A percentile compares a stretch with the other conserved stretches of the same genome.
Conservation (phyloP, 2,797 vertebrate species). For the Emydoidea blandingii region DNA sequence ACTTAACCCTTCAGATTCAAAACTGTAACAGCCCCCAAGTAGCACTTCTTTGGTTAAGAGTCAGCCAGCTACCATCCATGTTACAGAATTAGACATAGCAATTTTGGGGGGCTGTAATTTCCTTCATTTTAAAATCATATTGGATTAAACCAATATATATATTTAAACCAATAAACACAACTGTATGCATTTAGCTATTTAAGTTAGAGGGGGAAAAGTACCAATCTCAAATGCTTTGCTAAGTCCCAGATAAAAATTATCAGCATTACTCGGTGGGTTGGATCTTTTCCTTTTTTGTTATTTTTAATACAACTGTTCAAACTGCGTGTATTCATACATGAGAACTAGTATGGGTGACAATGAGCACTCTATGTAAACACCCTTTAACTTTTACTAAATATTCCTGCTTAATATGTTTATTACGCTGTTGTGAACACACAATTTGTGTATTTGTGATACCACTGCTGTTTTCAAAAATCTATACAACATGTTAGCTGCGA, state of each 20-base stretch:
- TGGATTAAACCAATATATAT: not conserved
- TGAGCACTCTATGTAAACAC: not conserved
- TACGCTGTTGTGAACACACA: not conserved
- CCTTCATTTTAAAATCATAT: not conserved
- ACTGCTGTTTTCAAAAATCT: constrained; percentile 8
- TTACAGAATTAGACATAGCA: not conserved
- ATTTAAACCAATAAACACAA: not conserved
- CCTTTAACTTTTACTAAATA: not conserved
- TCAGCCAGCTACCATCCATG: not conserved
- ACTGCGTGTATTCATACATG: not conserved
- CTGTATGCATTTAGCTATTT: not conserved
- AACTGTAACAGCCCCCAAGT: not conserved
- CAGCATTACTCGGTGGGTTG: not conserved
- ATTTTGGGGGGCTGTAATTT: constrained; percentile 1
- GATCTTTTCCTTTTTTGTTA: not conserved
- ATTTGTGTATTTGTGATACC: not conserved
- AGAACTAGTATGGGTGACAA: not conserved
- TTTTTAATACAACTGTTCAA: constrained; percentile 23
- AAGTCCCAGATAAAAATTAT: not conserved
- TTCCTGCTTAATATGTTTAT: not conserved
- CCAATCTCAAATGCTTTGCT: not conserved
- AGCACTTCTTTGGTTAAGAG: not conserved
- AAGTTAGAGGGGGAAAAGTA: not conserved
- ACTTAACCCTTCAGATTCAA: constrained; percentile 76
- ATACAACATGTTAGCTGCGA: constrained; percentile 15